A percentile compares a stretch with the other conserved stretches of the same genome.
phyloP scores from a whole-genome alignment of 2,797 vertebrate species.

The Syngnathus rostellatus region DNA sequence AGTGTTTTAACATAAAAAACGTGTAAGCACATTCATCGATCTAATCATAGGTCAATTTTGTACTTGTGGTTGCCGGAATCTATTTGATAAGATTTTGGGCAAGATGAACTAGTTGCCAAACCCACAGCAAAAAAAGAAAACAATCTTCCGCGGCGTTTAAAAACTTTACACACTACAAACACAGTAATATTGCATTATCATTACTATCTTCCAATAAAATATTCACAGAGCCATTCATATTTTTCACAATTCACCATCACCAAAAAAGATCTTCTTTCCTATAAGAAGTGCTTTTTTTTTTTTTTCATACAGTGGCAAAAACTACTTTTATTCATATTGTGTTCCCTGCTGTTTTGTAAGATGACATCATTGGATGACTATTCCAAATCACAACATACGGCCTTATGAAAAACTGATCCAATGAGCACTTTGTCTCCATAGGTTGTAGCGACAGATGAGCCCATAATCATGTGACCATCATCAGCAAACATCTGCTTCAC shows the following conservation, averaged over 20 bases:
- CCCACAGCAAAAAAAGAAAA: not conserved
- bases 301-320: not conserved
- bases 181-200: not conserved
- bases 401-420: slow-evolving; percentile 83
- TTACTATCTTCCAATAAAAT: not conserved
- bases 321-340: not conserved
- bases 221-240: not conserved
- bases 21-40: not conserved
- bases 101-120: not conserved
- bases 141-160: no score
- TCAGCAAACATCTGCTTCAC: slow-evolving; percentile 74
- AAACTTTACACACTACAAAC: not conserved
- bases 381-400: slow-evolving; percentile 74
- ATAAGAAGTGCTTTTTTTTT: no score
- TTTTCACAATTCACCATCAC: no score
- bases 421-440: slow-evolving; percentile 77
- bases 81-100: not conserved
- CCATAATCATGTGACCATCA: slow-evolving; percentile 76
- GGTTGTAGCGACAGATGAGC: slow-evolving; percentile 73
- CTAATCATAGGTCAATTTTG: not conserved
- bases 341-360: not conserved
- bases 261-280: no score
- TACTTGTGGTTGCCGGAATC: not conserved
- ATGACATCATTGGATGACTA: not conserved
- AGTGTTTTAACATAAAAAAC: not conserved